Base-by-base conservation (phyloP, 2,113 vertebrate genomes). In the Leptodactylus fuscus region DNA sequence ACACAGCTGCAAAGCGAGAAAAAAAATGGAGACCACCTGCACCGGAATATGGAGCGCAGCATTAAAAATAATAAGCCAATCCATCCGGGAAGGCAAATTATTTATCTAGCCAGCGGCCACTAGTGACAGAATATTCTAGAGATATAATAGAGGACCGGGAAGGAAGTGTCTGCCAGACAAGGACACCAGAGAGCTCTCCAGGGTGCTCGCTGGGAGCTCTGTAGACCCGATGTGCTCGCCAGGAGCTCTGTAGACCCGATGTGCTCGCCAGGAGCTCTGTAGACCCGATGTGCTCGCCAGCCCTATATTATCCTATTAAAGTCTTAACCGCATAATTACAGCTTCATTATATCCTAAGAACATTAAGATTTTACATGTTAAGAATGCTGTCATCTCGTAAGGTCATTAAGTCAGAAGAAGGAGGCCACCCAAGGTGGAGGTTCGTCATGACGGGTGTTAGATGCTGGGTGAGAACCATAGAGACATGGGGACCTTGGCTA, bases 281-380 rank as follows among this genome's bases (percentile, higher is more conserved):
- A n/a, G 41, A 22, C 34, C 76, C 60, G 74, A 48, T 36, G 76
- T 11, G 76, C 18, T 60, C 18, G 27, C 76, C 83, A 80, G 24
- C 48, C 60, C 48, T 55, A 11, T 24, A 16, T n/a, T 71, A 80
- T 80, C 62, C 55, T 58, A 80, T 80, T 80, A 71, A 71, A 71
- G 49, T 62, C 34, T 71, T 85, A 79, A 80, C 60, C 51, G 20
- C 76, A 71, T 69, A 85, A 44, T 77, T 85, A 71, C 65, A 55
- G 62, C 48, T 69, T 55, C 70, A 85, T 85, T 71, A 80, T 58
- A 51, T 11, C 76, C 48, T 34, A 65, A 58, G 83, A 85, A 85
- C 78, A 70, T 7, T 4, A 36, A 84, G 32, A 60, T 46, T 67
- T 22, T 75, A 75, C 73, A 46, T 15, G 27, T 27, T 75, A 15